Evolutionary conservation across 2,797 vertebrate species (phyloP).

Genomic region (Rhadinocentrus ornatus): DNA sequence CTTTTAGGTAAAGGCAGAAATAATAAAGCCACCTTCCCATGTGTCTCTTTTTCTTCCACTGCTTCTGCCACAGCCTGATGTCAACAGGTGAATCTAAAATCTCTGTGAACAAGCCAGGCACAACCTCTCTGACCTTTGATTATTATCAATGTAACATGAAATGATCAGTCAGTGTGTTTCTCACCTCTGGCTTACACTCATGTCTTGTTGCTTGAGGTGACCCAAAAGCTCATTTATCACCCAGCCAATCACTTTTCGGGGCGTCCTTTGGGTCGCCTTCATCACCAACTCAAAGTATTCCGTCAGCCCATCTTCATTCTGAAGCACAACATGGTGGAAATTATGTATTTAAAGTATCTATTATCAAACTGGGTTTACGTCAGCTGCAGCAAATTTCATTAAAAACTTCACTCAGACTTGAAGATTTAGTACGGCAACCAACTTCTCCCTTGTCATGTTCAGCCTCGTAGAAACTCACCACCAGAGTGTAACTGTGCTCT

Average conservation of each 20-base stretch:
- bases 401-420: conserved; percentile 8
- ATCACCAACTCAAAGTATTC: conserved; percentile 92
- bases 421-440: background rate
- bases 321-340: conserved; percentile 35
- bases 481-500: conserved; percentile 91
- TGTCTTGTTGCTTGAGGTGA: conserved; percentile 86
- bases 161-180: conserved; percentile 29
- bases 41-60: background rate
- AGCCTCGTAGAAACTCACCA: conserved; percentile 82
- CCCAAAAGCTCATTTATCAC: conserved; percentile 90
- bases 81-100: background rate
- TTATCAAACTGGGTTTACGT: conserved; percentile 33
- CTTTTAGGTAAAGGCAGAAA: background rate
- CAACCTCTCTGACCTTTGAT: background rate
- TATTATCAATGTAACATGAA: background rate
- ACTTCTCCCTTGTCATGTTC: conserved; percentile 4
- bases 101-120: background rate
- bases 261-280: conserved; percentile 85
- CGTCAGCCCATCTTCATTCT: conserved; percentile 94
- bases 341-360: background rate
- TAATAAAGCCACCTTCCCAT: background rate
- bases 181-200: conserved; percentile 91
- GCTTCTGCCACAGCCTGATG: background rate
- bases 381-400: conserved; percentile 8
- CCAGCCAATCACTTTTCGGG: conserved; percentile 94